phyloP scores from a whole-genome alignment of 2,888 invertebrate genomes.

The Tachina lurida region DNA sequence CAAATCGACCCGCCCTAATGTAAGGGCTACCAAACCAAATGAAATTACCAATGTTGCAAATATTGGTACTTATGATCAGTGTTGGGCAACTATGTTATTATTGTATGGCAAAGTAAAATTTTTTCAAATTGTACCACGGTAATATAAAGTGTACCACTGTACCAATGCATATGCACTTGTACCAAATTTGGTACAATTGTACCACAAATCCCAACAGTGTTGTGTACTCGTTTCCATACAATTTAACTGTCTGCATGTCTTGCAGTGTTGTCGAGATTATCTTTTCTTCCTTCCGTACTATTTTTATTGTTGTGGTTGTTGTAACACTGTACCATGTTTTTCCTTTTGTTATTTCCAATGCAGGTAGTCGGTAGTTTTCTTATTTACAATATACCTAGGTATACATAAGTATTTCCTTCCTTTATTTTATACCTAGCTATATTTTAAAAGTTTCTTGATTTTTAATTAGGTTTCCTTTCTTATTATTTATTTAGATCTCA shows the following conservation, averaged over 20 bases:
- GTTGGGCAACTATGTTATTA: too few relatives aligned
- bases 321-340: conserved; percentile 20
- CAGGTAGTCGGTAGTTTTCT: conserved; percentile 1
- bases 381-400: conserved; percentile 25
- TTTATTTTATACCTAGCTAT: neutral
- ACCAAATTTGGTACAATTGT: too few relatives aligned
- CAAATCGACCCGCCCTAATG: too few relatives aligned
- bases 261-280: conserved; percentile 20
- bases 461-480: conserved; percentile 3
- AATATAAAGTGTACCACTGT: too few relatives aligned
- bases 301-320: conserved; percentile 6
- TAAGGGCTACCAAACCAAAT: too few relatives aligned
- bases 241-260: conserved; percentile 64
- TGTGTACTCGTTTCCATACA: conserved; percentile 59
- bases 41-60: too few relatives aligned
- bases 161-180: too few relatives aligned
- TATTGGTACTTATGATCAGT: too few relatives aligned
- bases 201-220: too few relatives aligned
- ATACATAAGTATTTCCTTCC: too few relatives aligned
- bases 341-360: conserved; percentile 2
- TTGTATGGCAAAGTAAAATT: too few relatives aligned
- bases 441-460: neutral
- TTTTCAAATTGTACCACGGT: too few relatives aligned
- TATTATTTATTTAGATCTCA: neutral
- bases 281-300: neutral